phyloP scores from a whole-genome alignment of 2,113 vertebrate species.

The Xenopus laevis region DNA sequence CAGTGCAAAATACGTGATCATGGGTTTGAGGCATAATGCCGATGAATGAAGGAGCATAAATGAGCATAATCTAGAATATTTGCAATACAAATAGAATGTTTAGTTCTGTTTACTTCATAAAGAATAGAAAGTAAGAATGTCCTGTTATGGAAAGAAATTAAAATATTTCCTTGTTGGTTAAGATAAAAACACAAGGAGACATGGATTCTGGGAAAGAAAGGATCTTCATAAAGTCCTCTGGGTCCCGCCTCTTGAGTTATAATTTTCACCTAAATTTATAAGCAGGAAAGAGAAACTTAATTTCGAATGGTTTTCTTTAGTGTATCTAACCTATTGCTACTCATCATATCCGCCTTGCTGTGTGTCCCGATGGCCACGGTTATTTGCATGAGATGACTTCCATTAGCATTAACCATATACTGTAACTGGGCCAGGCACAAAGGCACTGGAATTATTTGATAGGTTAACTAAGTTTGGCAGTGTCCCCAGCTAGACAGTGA shows the following conservation, averaged over 20 bases:
- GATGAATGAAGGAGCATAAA: no score
- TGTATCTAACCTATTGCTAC: conserved; percentile 16
- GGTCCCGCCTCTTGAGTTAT: conserved; percentile 20
- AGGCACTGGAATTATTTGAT: background rate
- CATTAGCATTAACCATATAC: background rate
- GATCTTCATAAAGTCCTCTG: no score
- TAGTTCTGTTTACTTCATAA: no score
- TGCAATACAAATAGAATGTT: no score
- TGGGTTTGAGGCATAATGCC: no score
- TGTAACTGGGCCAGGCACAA: background rate
- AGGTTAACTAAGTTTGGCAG: background rate
- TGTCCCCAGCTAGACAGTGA: background rate
- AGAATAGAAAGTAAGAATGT: no score
- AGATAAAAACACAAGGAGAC: no score
- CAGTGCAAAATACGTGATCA: no score
- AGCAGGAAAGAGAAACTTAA: conserved; percentile 27
- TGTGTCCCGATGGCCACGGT: background rate
- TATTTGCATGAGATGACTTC: background rate
- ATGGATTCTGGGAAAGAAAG: no score
- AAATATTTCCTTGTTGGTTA: no score
- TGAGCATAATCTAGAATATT: no score
- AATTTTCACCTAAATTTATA: conserved; percentile 19
- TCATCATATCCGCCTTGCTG: background rate
- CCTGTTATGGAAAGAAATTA: no score
- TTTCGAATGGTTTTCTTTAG: background rate